phyloP scores from a whole-genome alignment of 1,140 invertebrate genomes.

The Chironomus striatipennis region DNA sequence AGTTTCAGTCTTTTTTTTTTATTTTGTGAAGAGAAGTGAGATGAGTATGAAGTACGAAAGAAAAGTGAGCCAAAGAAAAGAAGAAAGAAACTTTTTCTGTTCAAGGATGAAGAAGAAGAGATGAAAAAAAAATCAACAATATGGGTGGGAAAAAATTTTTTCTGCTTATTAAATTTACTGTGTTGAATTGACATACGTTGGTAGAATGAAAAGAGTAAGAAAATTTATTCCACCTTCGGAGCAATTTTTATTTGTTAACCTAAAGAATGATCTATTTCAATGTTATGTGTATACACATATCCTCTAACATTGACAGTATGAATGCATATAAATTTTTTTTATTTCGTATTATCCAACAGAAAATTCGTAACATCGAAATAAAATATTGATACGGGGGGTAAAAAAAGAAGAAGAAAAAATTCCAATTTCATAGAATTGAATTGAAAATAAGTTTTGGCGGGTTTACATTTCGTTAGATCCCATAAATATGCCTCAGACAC shows the following conservation, averaged over 20 bases:
- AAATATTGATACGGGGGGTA: background rate
- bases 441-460: slow-evolving; percentile 8
- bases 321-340: background rate
- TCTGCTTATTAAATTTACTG: slow-evolving; percentile 10
- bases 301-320: background rate
- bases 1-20: background rate
- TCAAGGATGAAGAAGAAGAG: background rate
- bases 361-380: background rate
- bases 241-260: background rate
- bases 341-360: too few relatives aligned
- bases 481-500: slow-evolving; percentile 12
- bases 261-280: slow-evolving; percentile 21
- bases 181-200: slow-evolving; percentile 1
- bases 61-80: background rate
- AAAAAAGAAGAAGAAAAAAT: background rate
- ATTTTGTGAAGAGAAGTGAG: background rate
- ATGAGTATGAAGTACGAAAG: background rate
- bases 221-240: slow-evolving; percentile 22
- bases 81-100: background rate
- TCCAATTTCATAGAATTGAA: slow-evolving; percentile 14
- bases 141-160: background rate
- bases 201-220: background rate
- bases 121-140: slow-evolving; percentile 17
- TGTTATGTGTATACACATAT: background rate
- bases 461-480: slow-evolving; percentile 1